Conservation (phyloP, 53 echinoderm and acorn worm genomes). For the Antedon mediterranea region DNA sequence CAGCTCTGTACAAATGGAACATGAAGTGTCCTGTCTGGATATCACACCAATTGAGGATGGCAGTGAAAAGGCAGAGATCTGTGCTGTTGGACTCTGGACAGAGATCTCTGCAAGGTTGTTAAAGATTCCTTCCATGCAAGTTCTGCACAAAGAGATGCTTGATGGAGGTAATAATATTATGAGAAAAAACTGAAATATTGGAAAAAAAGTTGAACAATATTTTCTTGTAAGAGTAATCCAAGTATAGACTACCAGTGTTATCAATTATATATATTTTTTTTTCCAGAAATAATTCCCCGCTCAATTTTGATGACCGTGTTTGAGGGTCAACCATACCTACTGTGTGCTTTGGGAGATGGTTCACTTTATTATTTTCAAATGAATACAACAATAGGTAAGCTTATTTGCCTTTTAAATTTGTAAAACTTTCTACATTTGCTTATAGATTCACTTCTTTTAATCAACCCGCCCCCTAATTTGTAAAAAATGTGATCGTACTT, state of each 20-base stretch:
- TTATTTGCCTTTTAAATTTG: too few species aligned
- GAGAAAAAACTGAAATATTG: too few species aligned
- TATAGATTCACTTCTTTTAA: too few species aligned
- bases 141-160: conserved; percentile 73
- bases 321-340: conserved; percentile 82
- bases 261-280: neutral
- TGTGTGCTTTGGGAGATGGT: conserved; percentile 92
- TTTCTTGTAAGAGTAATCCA: neutral
- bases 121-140: conserved; percentile 65
- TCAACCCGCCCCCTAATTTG: too few species aligned
- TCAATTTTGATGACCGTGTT: conserved; percentile 81
- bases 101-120: conserved; percentile 86
- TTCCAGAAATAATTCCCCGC: conserved; percentile 95
- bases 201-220: too few species aligned
- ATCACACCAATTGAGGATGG: conserved; percentile 60
- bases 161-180: conserved; percentile 77
- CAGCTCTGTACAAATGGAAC: conserved; percentile 78
- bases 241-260: neutral
- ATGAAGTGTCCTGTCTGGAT: conserved; percentile 91
- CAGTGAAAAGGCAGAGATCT: conserved; percentile 61
- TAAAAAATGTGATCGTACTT: too few species aligned
- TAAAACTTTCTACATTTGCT: too few species aligned
- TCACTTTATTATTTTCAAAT: conserved; percentile 90
- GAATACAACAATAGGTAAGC: conserved; percentile 67
- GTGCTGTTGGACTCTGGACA: conserved; percentile 95